Conservation (phyloP, 2,888 invertebrate species). For the Antheraea assamensis region DNA sequence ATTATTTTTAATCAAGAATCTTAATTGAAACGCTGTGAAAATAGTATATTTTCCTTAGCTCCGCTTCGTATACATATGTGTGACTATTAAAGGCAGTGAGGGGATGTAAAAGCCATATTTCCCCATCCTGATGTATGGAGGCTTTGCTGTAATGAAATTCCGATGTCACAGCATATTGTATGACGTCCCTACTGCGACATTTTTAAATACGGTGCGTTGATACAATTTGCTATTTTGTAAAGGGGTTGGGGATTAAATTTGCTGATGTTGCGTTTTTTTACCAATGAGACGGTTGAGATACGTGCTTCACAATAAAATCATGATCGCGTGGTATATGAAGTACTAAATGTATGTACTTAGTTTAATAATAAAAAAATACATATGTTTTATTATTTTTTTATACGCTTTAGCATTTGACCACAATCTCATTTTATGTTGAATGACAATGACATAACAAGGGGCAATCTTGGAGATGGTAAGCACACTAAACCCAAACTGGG, state of each 20-base stretch:
- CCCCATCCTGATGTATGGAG: constrained; percentile 75
- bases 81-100: constrained; percentile 65
- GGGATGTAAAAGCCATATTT: constrained; percentile 75
- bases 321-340: neutral
- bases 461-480: too few relatives aligned
- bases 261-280: constrained; percentile 24
- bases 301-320: constrained; percentile 18
- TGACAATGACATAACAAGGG: too few relatives aligned
- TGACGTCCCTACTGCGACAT: constrained; percentile 52
- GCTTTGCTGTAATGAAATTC: constrained; percentile 79
- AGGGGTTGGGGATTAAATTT: constrained; percentile 23
- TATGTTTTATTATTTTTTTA: neutral
- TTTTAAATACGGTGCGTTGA: constrained; percentile 53
- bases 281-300: constrained; percentile 15
- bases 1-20: constrained; percentile 51
- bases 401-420: too few relatives aligned
- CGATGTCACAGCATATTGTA: constrained; percentile 75
- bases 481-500: too few relatives aligned
- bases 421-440: too few relatives aligned
- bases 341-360: neutral
- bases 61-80: constrained; percentile 51
- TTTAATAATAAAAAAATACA: neutral
- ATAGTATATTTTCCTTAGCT: constrained; percentile 30
- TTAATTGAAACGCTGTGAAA: constrained; percentile 37
- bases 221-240: constrained; percentile 43